Base-by-base conservation (phyloP, 92 coral and sea anemone genomes). In the Plumapathes pennacea region DNA sequence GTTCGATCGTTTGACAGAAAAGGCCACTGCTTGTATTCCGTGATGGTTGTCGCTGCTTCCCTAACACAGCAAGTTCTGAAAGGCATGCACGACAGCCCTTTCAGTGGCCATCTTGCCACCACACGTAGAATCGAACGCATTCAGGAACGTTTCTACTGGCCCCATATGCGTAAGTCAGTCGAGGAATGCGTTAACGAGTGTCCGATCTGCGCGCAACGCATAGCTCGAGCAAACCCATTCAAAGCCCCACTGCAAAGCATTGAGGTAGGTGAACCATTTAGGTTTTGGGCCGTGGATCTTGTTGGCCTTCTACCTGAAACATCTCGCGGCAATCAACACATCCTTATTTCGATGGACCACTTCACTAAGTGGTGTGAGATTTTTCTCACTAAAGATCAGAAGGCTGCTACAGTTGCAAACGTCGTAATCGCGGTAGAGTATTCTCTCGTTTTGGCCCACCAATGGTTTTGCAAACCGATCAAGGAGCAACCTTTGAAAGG, bases 401-500 rank as follows among this genome's bases (percentile, higher is more conserved):
- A 74, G 26, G 60, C 75, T 20, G 8, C 19, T 30, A 53, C 81
- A 13, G 57, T 72, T 6, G 80, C 80, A 5, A 54, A 39, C 25
- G 25, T 32, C 28, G 20, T 62, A 52, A 42, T 72, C n/a, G n/a
- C 6, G 47, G 48, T 25, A 42, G 51, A 26, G 24, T 34, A 10
- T 28, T 72, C 56, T 61, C 69, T 5, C 60, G 62, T 1, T 71
- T 28, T 46, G 71, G 79, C 1, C 69, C 54, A 10, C 79, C 72
- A 0, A 49, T 42, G 32, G 31, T 23, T 5, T 32, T 72, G 9
- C 80, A 72, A 39, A 42, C 79, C 13, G 79, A 61, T 42, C 79
- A 72, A 22, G 79, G 71, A 28, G n/a, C 50, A 25, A 61, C 60
- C 62, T 72, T 72, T 22, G 79, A 72, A 53, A 77, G 69, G 45